A percentile compares a stretch with the other conserved stretches of the same genome.
phyloP scores from a whole-genome alignment of 2,113 vertebrate species.

The Dicrurus megarhynchus region DNA sequence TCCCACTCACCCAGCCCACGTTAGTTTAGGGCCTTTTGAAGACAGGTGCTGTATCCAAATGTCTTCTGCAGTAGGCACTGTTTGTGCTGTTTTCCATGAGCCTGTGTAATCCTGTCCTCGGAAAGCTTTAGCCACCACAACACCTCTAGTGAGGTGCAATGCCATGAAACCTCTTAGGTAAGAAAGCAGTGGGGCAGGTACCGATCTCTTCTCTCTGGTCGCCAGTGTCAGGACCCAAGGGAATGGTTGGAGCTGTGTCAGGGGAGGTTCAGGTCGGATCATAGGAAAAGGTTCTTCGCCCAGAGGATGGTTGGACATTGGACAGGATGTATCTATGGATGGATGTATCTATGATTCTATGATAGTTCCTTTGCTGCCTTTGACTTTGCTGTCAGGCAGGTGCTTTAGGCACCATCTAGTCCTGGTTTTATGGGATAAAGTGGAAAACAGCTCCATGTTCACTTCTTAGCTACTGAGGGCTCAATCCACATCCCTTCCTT shows the following conservation, averaged over 20 bases:
- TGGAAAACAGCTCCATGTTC: not conserved
- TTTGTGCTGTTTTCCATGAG: not conserved
- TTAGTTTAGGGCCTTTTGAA: not conserved
- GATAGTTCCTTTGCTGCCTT: not conserved
- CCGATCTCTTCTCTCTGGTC: not conserved
- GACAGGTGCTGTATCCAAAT: not conserved
- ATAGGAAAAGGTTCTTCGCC: not conserved
- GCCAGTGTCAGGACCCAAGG: not conserved
- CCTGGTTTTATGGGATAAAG: not conserved
- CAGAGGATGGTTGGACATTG: not conserved
- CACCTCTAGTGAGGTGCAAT: accelerated
- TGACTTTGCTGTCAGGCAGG: not conserved
- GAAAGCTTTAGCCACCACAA: not conserved
- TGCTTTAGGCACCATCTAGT: not conserved
- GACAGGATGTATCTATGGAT: not conserved
- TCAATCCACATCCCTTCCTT: not conserved
- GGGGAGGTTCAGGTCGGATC: not conserved
- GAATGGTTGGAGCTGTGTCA: not conserved
- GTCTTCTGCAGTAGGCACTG: not conserved
- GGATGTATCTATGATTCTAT: not conserved
- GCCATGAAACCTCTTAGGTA: not conserved
- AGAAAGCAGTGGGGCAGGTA: not conserved
- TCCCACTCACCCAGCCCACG: not conserved
- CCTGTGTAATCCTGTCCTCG: not conserved
- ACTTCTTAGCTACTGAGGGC: not conserved